These are phyloP conservation scores for Bradynema listronoti DNA, from an alignment of 1,140 invertebrate genomes.

Conservation along the genomic window DNA sequence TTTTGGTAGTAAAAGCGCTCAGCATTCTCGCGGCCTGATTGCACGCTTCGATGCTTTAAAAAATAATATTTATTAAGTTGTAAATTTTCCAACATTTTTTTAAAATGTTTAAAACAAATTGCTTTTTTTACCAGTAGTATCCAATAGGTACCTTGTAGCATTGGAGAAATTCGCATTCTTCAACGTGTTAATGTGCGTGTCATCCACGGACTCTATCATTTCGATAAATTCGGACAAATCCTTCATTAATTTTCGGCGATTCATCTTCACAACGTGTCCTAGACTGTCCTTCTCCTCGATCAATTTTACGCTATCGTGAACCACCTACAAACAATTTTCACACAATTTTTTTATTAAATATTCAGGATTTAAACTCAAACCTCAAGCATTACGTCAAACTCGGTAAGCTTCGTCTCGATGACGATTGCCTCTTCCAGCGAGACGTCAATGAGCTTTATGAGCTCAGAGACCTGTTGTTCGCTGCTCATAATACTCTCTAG, in stretches of 20 bases:
- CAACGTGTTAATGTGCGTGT: constrained; percentile 64
- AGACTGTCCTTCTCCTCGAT: constrained; percentile 85
- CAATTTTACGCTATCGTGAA: constrained; percentile 64
- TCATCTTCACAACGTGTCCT: constrained; percentile 76
- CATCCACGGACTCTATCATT: constrained; percentile 29
- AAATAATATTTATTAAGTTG: constrained; percentile 18
- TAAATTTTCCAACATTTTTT: background rate
- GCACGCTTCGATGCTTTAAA: constrained; percentile 68
- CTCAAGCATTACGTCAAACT: constrained; percentile 59
- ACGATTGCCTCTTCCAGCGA: constrained; percentile 52
- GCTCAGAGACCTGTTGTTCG: constrained; percentile 33
- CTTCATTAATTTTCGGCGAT: constrained; percentile 71
- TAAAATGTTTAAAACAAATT: background rate
- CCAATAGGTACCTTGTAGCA: constrained; percentile 58
- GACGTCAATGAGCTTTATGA: constrained; percentile 39
- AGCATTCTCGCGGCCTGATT: constrained; percentile 73
- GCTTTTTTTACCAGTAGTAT: background rate
- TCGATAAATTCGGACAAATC: constrained; percentile 69
- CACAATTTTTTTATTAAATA: background rate
- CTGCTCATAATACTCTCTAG: constrained; percentile 46
- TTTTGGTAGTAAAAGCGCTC: constrained; percentile 70
- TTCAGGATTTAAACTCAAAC: constrained; percentile 30
- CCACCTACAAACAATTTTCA: constrained; percentile 53
- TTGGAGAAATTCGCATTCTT: constrained; percentile 71
- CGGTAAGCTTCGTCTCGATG: constrained; percentile 59